Conservation (phyloP, 2,113 vertebrate species). For the Xerus inauris region DNA sequence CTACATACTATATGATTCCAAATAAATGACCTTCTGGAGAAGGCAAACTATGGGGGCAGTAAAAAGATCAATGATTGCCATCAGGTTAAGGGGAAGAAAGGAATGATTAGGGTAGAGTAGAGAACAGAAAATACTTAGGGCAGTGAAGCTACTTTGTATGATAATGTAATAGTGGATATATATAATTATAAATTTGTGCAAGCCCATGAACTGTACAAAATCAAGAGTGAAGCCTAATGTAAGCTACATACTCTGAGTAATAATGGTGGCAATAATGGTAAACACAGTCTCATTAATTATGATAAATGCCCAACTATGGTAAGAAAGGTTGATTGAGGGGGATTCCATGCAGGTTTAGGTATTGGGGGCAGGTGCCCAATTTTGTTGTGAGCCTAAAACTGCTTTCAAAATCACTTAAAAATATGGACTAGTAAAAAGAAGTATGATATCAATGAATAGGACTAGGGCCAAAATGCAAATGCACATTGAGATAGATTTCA, state of each 20-base stretch:
- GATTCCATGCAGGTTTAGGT: background rate
- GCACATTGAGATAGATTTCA: constrained; percentile 13
- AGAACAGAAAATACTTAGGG: background rate
- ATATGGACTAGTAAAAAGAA: background rate
- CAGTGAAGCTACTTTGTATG: background rate
- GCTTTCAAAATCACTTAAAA: background rate
- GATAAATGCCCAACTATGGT: background rate
- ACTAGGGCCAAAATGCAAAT: background rate
- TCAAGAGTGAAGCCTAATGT: background rate
- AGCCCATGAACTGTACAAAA: background rate
- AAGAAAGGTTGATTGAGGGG: background rate
- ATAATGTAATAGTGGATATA: background rate
- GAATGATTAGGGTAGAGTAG: no score
- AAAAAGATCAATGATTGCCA: background rate
- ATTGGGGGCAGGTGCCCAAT: background rate
- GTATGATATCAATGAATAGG: background rate
- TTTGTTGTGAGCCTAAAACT: background rate
- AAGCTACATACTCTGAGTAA: background rate
- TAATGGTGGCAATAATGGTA: background rate
- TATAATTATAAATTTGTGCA: background rate
- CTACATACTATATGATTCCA: background rate
- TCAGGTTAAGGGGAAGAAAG: background rate
- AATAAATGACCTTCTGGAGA: background rate
- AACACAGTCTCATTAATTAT: background rate
- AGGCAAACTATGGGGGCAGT: background rate